Evolutionary conservation across 1,140 invertebrate species (phyloP), one percentile per base, ranked within the genome.

Genomic region (Drosophila malerkotliana): DNA sequence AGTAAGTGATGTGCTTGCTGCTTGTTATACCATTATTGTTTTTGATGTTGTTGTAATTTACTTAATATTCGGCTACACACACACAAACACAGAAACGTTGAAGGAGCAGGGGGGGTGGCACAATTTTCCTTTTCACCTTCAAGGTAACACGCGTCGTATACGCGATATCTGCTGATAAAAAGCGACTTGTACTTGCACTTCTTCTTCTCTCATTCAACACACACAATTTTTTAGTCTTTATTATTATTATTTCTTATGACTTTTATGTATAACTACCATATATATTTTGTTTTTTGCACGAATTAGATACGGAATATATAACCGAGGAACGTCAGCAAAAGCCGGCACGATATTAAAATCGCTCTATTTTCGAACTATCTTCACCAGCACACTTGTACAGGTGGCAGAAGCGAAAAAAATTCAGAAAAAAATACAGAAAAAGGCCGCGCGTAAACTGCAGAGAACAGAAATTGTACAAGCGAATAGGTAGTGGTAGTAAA

Each of bases 131-230:
- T 61, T 52, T 72, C 26, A 37, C 51, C 32, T 60, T 72, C 78
- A 88, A 87, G 83, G 83, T 78, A 87, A 82, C 73, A 69, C 58
- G 32, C 44, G 79, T 82, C 63, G 69, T 74, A 83, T 68, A 69
- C 61, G 62, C 66, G 77, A 75, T 67, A 57, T 63, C 26, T 62
- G 60, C 56, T 72, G 69, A 72, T 72, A 72, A 69, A 48, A 69
- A 55, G 18, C 37, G n/a, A 37, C 12, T 47, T 56, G 48, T 14
- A 21, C 44, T 49, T 67, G 49, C 66, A 69, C 51, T 57, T 58
- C 30, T 49, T 34, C 26, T 41, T n/a, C 30, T 28, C 10, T 28
- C 10, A 18, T 54, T 28, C n/a, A 30, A 41, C 51, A 62, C 32
- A 51, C 15, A 14, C n/a, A 21, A 21, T 21, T 21, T 21, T 2